Base-by-base conservation (phyloP, 2,797 vertebrate genomes). In the Sphenopsis melanotis region DNA sequence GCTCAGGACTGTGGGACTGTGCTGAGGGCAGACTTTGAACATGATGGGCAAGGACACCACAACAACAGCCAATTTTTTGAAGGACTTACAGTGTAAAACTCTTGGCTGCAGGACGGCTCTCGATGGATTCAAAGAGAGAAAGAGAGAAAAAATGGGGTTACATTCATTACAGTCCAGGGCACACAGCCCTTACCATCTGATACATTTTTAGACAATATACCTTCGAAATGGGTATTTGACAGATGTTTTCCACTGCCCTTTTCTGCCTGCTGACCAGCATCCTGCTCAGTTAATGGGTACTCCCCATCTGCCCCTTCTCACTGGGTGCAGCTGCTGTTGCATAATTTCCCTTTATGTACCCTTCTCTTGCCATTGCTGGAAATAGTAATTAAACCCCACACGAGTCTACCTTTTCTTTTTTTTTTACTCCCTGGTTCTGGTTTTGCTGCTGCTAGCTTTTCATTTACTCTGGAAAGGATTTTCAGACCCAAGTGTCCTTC, bases 131-230 rank as follows among this genome's bases (percentile, higher is more conserved):
- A 15, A 68, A 74, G 32, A 29, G 29, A 15, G 17, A 52, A 52
- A 30, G 24, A 39, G 34, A 55, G 30, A 53, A 22, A 82, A 52
- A 56, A 61, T 2, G 11, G 21, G 19, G 1, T 74, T 49, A 7
- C 0, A 5, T 30, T 69, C 13, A 7, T n/a, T 32, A 29, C 0
- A 1, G 27, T 47, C 72, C 24, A 39, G 44, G 17, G 6, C 17
- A 63, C 12, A 12, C 36, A 59, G 21, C 22, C 21, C 30, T 9
- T 26, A 69, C 6, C 3, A 9, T 82, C 24, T 49, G 24, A 32
- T 79, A 32, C 10, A 15, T 72, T 94, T 80, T 77, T 65, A 50
- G 49, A 37, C 37, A 49, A 63, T 22, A 50, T 2, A 26, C 15
- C 41, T 87, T 89, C 24, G 7, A 75, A 89, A 70, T 1, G 1